Evolutionary conservation across 2,113 vertebrate species (phyloP), one percentile per base, ranked within the genome.

Genomic region (Pungitius pungitius): DNA sequence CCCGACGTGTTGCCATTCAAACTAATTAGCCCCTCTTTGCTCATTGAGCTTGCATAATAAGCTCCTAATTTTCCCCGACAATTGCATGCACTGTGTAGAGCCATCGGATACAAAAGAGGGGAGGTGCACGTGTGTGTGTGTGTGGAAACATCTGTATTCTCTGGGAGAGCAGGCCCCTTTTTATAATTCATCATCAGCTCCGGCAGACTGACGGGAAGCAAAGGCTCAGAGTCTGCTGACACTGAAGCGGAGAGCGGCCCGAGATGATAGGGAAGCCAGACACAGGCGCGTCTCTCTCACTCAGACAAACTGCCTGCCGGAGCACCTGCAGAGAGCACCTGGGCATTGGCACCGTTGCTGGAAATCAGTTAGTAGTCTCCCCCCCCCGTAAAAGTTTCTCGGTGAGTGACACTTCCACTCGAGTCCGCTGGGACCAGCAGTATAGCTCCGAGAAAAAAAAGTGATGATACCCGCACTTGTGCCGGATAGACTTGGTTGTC

Each of bases 171-270:
- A 51, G 79, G 63, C 73, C 80, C 73, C 80, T 69, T 88, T 92
- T 91, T 84, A 92, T 92, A 91, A 90, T 90, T 92, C 78, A 90
- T 92, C 89, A 89, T 88, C 84, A 86, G 84, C 86, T 86, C 82
- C 83, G 72, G 88, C 86, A 89, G 88, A 88, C 86, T 87, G 90
- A 87, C 90, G 90, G 87, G 30, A 30, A 30, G 30, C 87, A 87
- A 82, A 90, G 84, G 73, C 64, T 85, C 82, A 69, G n/a, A n/a
- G 81, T 76, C 73, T 60, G 80, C 85, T 90, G 89, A 90, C 83
- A 90, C 79, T 49, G 76, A 90, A 80, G 87, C 85, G 72, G 52
- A 85, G 85, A 86, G 81, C 78, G 82, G 77, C 77, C 70, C 12
- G 54, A 90, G 85, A 89, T 86, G 87, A 90, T 71, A 90, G 85